Evolutionary conservation across 1,140 invertebrate species (phyloP), one percentile per base, ranked within the genome.

Genomic region (Pseudomyrmex pallidus): DNA sequence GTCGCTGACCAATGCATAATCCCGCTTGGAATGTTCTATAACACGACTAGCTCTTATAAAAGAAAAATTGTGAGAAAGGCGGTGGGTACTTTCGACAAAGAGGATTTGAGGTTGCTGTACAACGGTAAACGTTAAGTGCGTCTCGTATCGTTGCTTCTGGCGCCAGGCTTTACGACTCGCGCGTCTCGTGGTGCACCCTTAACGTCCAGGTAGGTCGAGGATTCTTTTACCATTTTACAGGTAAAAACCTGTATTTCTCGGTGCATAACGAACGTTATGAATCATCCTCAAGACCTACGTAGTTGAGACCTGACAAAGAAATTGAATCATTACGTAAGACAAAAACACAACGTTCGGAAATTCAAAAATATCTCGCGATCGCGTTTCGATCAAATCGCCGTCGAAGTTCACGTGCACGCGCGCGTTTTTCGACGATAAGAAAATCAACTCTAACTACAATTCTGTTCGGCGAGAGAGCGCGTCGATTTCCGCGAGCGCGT

Each of bases 91-190:
- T 46, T 54, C 22, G 25, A 8, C 13, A n/a, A 50, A 17, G 56
- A 70, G 44, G 64, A 10, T 48, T 48, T 22, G 44, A 57, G n/a
- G 9, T 13, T 66, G 56, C 46, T 35, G 50, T 74, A 74, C 61
- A 63, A 54, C 68, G 13, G 22, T 82, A 73, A 73, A 80, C 59
- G 46, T 82, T 74, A 63, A 63, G 59, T 82, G 72, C 48, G 48
- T 83, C 20, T 72, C 61, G 59, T 83, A 74, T 85, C 67, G 66
- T 74, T 63, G 66, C 64, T 85, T 85, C 83, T 89, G 89, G 90
- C 91, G 88, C 90, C 91, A 90, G 83, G 20, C 83, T 90, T 90
- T 90, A 90, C 85, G 87, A 91, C 56, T 73, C 72, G 73, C 72
- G 73, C 66, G 78, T 86, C 82, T 85, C 85, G 63, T 82, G 52